Evolutionary conservation across 2,797 vertebrate genomes (phyloP).

Genomic region (Xiphorhynchus erythropygius): DNA sequence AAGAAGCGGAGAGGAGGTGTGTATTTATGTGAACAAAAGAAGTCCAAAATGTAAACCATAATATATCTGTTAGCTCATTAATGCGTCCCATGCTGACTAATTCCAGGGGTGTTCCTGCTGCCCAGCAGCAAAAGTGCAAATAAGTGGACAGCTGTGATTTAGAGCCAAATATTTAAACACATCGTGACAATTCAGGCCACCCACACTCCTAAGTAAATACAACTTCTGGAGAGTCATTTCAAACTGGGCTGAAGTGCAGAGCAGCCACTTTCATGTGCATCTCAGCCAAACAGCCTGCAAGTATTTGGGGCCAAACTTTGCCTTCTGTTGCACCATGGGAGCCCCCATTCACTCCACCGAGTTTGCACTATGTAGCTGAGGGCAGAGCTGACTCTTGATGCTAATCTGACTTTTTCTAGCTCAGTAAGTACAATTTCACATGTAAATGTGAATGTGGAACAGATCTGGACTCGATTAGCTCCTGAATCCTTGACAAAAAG

Average conservation of each 20-base stretch:
- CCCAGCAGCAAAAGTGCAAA: slow-evolving; percentile 48
- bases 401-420: slow-evolving; percentile 34
- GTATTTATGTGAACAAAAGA: slow-evolving; percentile 19
- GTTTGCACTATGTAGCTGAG: background rate
- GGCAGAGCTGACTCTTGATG: slow-evolving; percentile 6
- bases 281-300: background rate
- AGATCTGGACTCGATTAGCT: slow-evolving; percentile 63
- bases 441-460: slow-evolving; percentile 53
- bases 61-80: slow-evolving; percentile 32
- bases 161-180: slow-evolving; percentile 45
- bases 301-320: background rate
- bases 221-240: slow-evolving; percentile 1
- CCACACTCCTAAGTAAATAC: slow-evolving; percentile 33
- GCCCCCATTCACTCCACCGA: background rate
- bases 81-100: slow-evolving; percentile 19
- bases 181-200: slow-evolving; percentile 48
- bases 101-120: slow-evolving; percentile 48
- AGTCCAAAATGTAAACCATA: background rate
- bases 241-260: background rate
- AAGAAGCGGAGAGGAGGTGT: background rate
- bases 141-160: slow-evolving; percentile 53
- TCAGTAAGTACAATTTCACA: slow-evolving; percentile 32
- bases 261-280: background rate
- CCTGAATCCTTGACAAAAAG: slow-evolving; percentile 46
- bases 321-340: background rate